Evolutionary conservation across 2,113 vertebrate genomes (phyloP), one percentile per base, ranked within the genome.

Genomic region (Hyperoodon ampullatus): DNA sequence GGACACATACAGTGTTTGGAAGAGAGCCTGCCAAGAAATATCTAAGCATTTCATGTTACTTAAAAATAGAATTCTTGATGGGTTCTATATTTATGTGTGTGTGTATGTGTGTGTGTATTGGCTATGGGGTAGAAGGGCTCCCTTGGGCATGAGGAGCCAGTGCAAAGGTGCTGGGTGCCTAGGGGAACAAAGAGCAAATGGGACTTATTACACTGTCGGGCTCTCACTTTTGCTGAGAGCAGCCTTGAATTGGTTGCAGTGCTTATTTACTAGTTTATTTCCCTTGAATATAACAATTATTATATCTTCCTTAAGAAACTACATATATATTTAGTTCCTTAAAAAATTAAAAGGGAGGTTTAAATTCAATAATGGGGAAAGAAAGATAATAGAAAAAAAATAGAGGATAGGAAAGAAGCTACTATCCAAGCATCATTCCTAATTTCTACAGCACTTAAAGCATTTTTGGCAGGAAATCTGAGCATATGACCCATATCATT

Each of bases 101-200:
- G 3, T 23, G 28, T 21, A 1, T 35, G 3, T 39, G 14, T 35
- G 39, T 87, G 2, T 30, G 23, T 19, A 53, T 14, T 68, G 33
- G 13, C 30, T 28, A 14, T 42, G 28, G 30, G 33, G 60, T 39
- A 66, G 30, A 80, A 6, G 0, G 8, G 5, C 2, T 55, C 30
- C 13, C 13, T 42, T 47, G 42, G n/a, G 1, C 10, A 15, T 58
- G 23, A 47, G 9, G 9, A 68, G 5, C 18, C 33, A 47, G 3
- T 19, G 3, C 1, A 66, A 39, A 13, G 1, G 26, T 35, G 0
- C 19, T 58, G n/a, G 6, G 0, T 18, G 0, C 3, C 16, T 53
- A 60, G 3, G 3, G 53, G 2, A 87, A 24, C 15, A 19, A 21
- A 24, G 9, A 80, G 15, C 18, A 30, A 65, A 3, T 44, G 3